A percentile compares a stretch with the other conserved stretches of the same genome.
These are phyloP conservation scores for Lypha dubia DNA, from an alignment of 2,888 invertebrate species.

Conservation along the genomic window DNA sequence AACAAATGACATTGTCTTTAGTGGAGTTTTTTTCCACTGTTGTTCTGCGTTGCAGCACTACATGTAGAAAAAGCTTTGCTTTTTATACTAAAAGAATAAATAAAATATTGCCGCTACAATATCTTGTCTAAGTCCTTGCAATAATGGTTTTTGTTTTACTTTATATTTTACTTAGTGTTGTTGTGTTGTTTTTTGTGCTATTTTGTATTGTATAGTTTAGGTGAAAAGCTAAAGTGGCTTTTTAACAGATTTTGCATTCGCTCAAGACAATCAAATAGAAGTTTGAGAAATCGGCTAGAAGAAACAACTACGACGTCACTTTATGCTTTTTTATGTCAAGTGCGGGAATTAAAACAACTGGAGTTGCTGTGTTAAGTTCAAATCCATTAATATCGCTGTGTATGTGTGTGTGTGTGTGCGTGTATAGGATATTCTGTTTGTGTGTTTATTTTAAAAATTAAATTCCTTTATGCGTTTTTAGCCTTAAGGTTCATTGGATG, in stretches of 20 bases:
- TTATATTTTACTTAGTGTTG: slow-evolving; percentile 6
- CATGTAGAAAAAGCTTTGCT: slow-evolving; percentile 18
- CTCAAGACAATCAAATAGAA: slow-evolving; percentile 22
- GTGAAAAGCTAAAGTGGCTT: slow-evolving; percentile 55
- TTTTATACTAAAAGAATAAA: slow-evolving; percentile 53
- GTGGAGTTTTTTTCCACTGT: slow-evolving; percentile 5
- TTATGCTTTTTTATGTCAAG: slow-evolving; percentile 64
- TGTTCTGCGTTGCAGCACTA: slow-evolving; percentile 9
- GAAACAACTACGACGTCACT: background rate
- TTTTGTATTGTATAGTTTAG: slow-evolving; percentile 2
- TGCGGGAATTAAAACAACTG: slow-evolving; percentile 70
- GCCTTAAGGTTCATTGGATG: slow-evolving; percentile 69
- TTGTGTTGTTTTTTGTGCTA: background rate
- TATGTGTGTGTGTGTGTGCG: background rate
- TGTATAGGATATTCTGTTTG: slow-evolving; percentile 15
- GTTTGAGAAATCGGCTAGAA: slow-evolving; percentile 24
- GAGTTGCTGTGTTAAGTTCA: slow-evolving; percentile 17
- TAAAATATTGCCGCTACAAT: slow-evolving; percentile 46
- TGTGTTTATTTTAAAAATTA: slow-evolving; percentile 58
- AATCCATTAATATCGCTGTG: background rate
- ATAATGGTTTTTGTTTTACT: slow-evolving; percentile 17
- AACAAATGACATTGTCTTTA: slow-evolving; percentile 53
- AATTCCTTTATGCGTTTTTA: slow-evolving; percentile 66
- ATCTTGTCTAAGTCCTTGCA: slow-evolving; percentile 36
- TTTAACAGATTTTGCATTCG: slow-evolving; percentile 54